Percentiles rank a stretch among this genome's conserved stretches.
Conservation (phyloP, 1,140 invertebrate genomes). For the Chironomus tepperi region DNA sequence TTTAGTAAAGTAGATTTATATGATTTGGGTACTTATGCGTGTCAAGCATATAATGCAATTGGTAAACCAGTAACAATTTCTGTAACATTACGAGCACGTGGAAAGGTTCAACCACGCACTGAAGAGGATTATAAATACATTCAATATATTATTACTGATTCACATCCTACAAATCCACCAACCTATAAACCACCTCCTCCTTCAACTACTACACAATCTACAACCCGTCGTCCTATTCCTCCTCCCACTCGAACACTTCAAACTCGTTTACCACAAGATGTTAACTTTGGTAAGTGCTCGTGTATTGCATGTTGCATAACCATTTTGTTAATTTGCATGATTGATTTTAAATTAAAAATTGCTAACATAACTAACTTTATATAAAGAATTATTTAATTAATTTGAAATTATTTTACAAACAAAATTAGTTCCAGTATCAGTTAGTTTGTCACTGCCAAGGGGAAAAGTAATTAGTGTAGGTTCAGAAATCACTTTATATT, state of each 20-base stretch:
- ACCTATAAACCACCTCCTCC: slow-evolving; percentile 36
- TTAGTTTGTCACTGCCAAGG: slow-evolving; percentile 47
- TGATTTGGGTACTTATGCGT: slow-evolving; percentile 73
- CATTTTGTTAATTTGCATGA: background rate
- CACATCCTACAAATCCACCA: slow-evolving; percentile 34
- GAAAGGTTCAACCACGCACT: slow-evolving; percentile 45
- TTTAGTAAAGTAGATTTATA: slow-evolving; percentile 60
- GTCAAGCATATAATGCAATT: slow-evolving; percentile 76
- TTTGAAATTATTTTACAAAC: slow-evolving; percentile 27
- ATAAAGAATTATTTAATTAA: slow-evolving; percentile 26
- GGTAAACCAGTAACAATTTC: slow-evolving; percentile 67
- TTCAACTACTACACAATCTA: slow-evolving; percentile 33
- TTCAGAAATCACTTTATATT: slow-evolving; percentile 59
- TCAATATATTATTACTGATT: slow-evolving; percentile 47
- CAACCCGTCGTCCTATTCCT: too few species aligned
- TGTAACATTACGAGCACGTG: slow-evolving; percentile 58
- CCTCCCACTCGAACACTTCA: slow-evolving; percentile 41
- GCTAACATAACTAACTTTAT: background rate
- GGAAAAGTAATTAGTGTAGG: slow-evolving; percentile 49
- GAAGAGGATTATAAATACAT: slow-evolving; percentile 44
- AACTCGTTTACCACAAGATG: background rate
- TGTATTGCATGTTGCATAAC: slow-evolving; percentile 22
- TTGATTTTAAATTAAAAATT: background rate
- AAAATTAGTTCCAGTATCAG: slow-evolving; percentile 48
- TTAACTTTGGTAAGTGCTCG: background rate